Base-by-base conservation (phyloP, 2,888 invertebrate genomes). In the Epinotia nisella region DNA sequence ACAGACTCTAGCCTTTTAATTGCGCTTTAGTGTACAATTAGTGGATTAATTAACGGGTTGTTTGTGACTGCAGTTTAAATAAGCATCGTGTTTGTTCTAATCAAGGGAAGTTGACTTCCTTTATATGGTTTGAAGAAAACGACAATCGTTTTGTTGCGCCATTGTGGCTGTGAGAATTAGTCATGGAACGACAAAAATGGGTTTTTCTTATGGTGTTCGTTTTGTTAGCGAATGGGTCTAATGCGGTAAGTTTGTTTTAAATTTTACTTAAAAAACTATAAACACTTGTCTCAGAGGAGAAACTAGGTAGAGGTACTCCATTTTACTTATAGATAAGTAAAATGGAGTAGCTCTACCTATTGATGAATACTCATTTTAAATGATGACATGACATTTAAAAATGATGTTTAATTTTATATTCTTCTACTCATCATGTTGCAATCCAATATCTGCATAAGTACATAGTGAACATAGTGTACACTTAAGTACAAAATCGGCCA, bases 171-270 rank as follows among this genome's bases (percentile, higher is more conserved):
- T 9, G 21, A 21, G 41, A 68, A 61, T 67, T 60, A 24, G 75
- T 41, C 58, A 86, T 87, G 86, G 79, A 80, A 71, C 74, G 62
- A 62, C 84, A 71, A 56, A 73, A 76, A 62, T 77, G 85, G 73
- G 81, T 77, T 77, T 76, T 85, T 35, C 75, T 87, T 64, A 75
- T 88, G 49, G 72, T 85, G 58, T 69, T 81, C 70, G 70, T 82
- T 21, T 64, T 86, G 70, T 78, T 87, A 19, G 77, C 75, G 15
- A 77, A 77, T 76, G 81, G 79, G 39, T 76, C 77, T 70, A 76
- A 88, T 75, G 85, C 85, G 53, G 92, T 91, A 83, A 90, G 91
- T 89, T 79, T 74, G n/a, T 51, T 41, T 35, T 35, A 9, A 35
- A 1, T 9, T 35, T 7, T 35, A 35, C 35, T n/a, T 35, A 35